These are phyloP conservation scores for Physeter macrocephalus DNA, from an alignment of 2,113 vertebrate species.

Conservation along the genomic window DNA sequence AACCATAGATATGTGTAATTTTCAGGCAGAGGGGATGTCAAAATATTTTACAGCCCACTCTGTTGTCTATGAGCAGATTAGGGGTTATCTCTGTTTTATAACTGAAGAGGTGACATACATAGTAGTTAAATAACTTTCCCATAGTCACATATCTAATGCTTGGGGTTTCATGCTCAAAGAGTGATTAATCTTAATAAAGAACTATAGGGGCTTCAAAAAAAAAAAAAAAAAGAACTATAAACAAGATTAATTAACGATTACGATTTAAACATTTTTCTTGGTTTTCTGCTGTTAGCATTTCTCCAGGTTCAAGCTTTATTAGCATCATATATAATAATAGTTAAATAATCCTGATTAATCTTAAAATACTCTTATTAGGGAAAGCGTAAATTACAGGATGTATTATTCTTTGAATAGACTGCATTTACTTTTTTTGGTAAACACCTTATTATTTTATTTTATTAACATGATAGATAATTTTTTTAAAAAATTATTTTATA, in stretches of 20 bases:
- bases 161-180: not conserved
- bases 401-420: slow-evolving; percentile 7
- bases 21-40: not conserved
- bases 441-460: not conserved
- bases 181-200: slow-evolving; percentile 23
- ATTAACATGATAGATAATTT: not conserved
- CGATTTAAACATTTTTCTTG: slow-evolving; percentile 24
- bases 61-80: not conserved
- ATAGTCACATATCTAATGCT: not conserved
- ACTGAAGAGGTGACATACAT: not conserved
- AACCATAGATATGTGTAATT: not conserved
- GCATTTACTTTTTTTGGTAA: not conserved
- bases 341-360: not conserved
- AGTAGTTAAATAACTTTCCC: not conserved
- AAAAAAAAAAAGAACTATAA: slow-evolving; percentile 17
- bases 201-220: no score
- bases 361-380: not conserved
- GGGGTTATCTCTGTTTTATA: not conserved
- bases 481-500: not conserved
- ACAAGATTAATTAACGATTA: slow-evolving; percentile 2
- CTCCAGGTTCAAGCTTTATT: not conserved
- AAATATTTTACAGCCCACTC: not conserved
- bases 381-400: not conserved
- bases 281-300: slow-evolving; percentile 19
- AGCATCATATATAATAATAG: not conserved